Conservation (phyloP, 2,888 invertebrate genomes). For the Trichopria drosophilae region DNA sequence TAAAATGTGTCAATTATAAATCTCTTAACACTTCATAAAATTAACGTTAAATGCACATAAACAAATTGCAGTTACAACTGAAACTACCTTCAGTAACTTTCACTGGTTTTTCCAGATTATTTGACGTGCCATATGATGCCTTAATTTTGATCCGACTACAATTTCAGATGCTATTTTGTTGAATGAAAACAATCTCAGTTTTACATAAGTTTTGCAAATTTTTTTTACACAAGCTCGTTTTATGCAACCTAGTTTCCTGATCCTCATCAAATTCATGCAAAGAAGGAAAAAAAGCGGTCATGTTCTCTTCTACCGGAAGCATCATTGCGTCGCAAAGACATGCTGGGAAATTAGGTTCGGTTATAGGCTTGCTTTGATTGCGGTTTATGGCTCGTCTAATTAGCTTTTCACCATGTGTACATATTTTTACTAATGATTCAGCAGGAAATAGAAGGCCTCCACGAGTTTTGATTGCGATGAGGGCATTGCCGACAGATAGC, state of each 20-base stretch:
- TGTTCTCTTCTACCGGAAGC: too few relatives aligned
- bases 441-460: conserved; percentile 27
- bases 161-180: conserved; percentile 2
- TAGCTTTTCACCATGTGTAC: conserved; percentile 10
- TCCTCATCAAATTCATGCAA: too few relatives aligned
- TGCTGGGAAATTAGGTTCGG: conserved; percentile 24
- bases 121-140: conserved; percentile 16
- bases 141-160: conserved; percentile 6
- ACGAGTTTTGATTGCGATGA: conserved; percentile 18
- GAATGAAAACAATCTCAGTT: conserved; percentile 21
- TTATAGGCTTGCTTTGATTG: conserved; percentile 2
- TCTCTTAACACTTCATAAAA: too few relatives aligned
- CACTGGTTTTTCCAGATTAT: conserved; percentile 16
- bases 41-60: too few relatives aligned
- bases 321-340: too few relatives aligned
- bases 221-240: too few relatives aligned
- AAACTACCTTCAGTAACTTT: too few relatives aligned
- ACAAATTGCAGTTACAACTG: too few relatives aligned
- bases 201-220: conserved; percentile 10
- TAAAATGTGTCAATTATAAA: too few relatives aligned
- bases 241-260: too few relatives aligned
- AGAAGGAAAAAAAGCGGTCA: too few relatives aligned
- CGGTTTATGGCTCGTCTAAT: conserved; percentile 6
- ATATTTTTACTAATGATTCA: conserved; percentile 25
- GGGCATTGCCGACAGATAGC: background rate